Evolutionary conservation across 2,797 vertebrate genomes (phyloP).

Genomic region (Pelobates cultripes): DNA sequence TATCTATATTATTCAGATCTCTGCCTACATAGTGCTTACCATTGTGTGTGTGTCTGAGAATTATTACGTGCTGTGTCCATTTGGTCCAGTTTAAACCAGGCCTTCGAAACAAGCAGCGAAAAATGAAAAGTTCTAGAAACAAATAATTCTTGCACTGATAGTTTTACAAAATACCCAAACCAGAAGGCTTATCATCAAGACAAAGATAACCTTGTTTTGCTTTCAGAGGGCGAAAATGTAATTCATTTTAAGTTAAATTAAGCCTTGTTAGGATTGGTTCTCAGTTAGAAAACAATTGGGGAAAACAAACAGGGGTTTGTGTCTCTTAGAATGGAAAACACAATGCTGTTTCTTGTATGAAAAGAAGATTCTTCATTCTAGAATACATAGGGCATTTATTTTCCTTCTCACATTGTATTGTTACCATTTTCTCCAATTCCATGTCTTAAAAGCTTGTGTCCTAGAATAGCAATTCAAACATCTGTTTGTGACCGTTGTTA

Average conservation of each 20-base stretch:
- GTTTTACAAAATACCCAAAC: too few relatives aligned
- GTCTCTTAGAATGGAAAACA: constrained; percentile 58
- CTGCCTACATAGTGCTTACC: too few relatives aligned
- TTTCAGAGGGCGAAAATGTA: constrained; percentile 66
- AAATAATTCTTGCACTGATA: too few relatives aligned
- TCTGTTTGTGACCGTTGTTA: too few relatives aligned
- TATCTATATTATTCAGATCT: too few relatives aligned
- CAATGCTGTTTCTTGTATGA: constrained; percentile 15
- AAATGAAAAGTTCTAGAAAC: too few relatives aligned
- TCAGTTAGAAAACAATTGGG: constrained; percentile 59
- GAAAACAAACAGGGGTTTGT: constrained; percentile 51
- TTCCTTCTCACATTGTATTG: not conserved
- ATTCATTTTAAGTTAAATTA: constrained; percentile 50
- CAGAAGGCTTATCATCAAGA: constrained; percentile 62
- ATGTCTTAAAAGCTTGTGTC: too few relatives aligned
- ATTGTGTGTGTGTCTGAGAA: too few relatives aligned
- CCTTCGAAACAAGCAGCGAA: too few relatives aligned
- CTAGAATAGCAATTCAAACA: too few relatives aligned
- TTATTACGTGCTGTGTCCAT: too few relatives aligned
- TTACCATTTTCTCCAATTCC: not conserved
- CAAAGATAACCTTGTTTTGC: constrained; percentile 70
- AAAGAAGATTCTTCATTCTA: constrained; percentile 28
- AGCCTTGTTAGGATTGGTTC: constrained; percentile 64
- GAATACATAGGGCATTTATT: not conserved
- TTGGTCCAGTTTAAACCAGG: too few relatives aligned